phyloP scores from a whole-genome alignment of 2,113 vertebrate species.

The Mobula hypostoma region DNA sequence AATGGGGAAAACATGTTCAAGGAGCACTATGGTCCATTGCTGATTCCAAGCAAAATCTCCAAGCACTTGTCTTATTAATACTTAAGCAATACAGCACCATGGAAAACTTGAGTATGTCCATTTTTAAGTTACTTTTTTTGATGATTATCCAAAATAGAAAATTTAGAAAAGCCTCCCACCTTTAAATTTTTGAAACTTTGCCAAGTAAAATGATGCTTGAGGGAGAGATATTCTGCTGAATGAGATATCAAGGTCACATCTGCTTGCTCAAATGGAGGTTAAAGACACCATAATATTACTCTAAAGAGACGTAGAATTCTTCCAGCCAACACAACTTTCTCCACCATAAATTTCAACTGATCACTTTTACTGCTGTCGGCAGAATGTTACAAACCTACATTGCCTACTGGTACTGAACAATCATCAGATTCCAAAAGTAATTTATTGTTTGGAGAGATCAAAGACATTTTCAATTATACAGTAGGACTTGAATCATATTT shows the following conservation, averaged over 20 bases:
- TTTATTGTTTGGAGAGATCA: background rate
- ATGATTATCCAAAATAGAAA: background rate
- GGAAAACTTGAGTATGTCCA: background rate
- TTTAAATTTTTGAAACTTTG: constrained; percentile 4
- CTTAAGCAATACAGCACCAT: background rate
- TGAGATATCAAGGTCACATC: background rate
- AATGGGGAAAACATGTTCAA: too few relatives aligned
- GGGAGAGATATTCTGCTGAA: background rate
- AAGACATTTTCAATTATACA: constrained; percentile 5
- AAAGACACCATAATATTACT: background rate
- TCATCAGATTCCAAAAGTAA: background rate
- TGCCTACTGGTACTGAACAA: background rate
- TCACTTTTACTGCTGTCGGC: background rate
- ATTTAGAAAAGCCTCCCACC: background rate
- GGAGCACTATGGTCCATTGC: too few relatives aligned
- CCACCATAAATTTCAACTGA: background rate
- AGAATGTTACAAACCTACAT: background rate
- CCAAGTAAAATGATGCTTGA: background rate
- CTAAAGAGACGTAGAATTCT: background rate
- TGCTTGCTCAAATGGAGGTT: background rate
- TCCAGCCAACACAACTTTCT: background rate
- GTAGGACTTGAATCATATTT: background rate
- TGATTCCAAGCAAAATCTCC: background rate
- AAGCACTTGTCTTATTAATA: background rate
- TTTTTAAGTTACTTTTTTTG: background rate